A percentile compares a stretch with the other conserved stretches of the same genome.
These are phyloP conservation scores for Microctonus hyperodae DNA, from an alignment of 2,888 invertebrate genomes.

Conservation along the genomic window DNA sequence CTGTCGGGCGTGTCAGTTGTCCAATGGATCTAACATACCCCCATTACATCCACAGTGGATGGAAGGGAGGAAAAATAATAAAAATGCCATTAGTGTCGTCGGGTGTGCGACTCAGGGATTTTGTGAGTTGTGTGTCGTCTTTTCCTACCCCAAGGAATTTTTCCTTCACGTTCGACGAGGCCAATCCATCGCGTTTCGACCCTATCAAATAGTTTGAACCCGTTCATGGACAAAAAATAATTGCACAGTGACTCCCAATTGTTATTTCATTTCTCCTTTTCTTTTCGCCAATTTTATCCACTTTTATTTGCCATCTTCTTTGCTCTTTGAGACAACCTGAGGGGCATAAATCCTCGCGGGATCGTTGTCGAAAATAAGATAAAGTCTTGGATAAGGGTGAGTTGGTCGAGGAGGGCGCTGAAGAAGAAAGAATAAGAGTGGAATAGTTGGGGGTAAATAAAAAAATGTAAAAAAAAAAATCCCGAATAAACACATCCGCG, in stretches of 20 bases:
- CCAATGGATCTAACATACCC: slow-evolving; percentile 56
- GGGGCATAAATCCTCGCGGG: slow-evolving; percentile 58
- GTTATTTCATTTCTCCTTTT: slow-evolving; percentile 25
- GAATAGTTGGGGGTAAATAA: slow-evolving; percentile 28
- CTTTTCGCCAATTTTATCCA: slow-evolving; percentile 21
- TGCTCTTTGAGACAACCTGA: slow-evolving; percentile 45
- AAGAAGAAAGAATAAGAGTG: slow-evolving; percentile 35
- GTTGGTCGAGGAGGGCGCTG: slow-evolving; percentile 31
- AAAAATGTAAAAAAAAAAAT: slow-evolving; percentile 50
- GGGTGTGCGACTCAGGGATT: slow-evolving; percentile 50
- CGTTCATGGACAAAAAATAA: slow-evolving; percentile 56
- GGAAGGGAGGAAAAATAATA: slow-evolving; percentile 56
- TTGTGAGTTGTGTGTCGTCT: slow-evolving; percentile 47
- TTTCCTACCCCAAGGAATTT: slow-evolving; percentile 19
- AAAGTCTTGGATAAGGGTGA: slow-evolving; percentile 50
- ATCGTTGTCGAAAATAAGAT: slow-evolving; percentile 60
- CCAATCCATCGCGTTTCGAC: slow-evolving; percentile 50
- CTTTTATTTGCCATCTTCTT: slow-evolving; percentile 32
- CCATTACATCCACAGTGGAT: slow-evolving; percentile 37
- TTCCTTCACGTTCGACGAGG: slow-evolving; percentile 54
- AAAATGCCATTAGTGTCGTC: slow-evolving; percentile 62
- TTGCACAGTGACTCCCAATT: slow-evolving; percentile 53
- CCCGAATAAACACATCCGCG: slow-evolving; percentile 62
- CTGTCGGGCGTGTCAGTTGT: slow-evolving; percentile 57
- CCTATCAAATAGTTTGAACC: slow-evolving; percentile 33